Evolutionary conservation across 2,888 invertebrate genomes (phyloP).

Genomic region (Nebria salina): DNA sequence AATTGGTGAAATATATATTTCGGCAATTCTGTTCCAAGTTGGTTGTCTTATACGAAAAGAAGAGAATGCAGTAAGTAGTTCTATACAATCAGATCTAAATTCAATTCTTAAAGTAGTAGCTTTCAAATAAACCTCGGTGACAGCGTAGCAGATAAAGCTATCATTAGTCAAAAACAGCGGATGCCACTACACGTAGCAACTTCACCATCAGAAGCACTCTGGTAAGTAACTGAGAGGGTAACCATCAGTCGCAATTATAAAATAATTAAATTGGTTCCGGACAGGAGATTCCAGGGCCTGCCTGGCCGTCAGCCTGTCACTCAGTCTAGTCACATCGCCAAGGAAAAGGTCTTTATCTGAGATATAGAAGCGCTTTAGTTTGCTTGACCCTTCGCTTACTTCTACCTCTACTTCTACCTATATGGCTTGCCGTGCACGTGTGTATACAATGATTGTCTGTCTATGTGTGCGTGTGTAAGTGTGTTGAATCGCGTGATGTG

Average conservation of each 20-base stretch:
- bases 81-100: not conserved
- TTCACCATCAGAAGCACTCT: not conserved
- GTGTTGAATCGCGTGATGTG: too few relatives aligned
- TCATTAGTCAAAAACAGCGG: constrained; percentile 8
- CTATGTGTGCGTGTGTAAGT: too few relatives aligned
- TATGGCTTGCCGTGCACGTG: not conserved
- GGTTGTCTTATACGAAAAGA: too few relatives aligned
- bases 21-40: too few relatives aligned
- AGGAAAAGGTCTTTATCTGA: not conserved
- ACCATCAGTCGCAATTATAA: constrained; percentile 9
- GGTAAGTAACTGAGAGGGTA: not conserved
- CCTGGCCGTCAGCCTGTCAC: constrained; percentile 7
- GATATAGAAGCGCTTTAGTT: not conserved
- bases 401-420: too few relatives aligned
- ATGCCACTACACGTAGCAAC: not conserved
- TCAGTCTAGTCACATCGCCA: constrained; percentile 4
- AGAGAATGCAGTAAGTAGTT: not conserved
- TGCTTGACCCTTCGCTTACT: not conserved
- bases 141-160: constrained; percentile 21
- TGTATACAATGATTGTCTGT: not conserved
- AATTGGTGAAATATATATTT: too few relatives aligned
- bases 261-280: constrained; percentile 17
- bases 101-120: not conserved
- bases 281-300: not conserved
- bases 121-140: constrained; percentile 1